Evolutionary conservation across 2,113 vertebrate genomes (phyloP).

Genomic region (Morone chrysops): DNA sequence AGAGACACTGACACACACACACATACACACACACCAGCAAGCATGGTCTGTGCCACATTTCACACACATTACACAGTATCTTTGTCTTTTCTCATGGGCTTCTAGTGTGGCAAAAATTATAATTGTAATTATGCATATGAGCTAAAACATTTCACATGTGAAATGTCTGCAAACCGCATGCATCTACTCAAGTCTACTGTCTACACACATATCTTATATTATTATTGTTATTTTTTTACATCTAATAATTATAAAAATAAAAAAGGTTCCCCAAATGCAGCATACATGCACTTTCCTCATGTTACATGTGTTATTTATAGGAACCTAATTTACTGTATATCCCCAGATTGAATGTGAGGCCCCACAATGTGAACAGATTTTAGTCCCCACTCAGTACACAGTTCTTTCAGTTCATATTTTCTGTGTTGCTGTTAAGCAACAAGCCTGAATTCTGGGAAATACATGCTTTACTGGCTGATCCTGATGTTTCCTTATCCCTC

Average conservation of each 20-base stretch:
- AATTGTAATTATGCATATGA: background rate
- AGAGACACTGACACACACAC: too few species aligned
- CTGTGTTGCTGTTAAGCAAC: background rate
- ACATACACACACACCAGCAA: background rate
- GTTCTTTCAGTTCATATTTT: background rate
- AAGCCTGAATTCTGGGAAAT: background rate
- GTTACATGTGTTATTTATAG: too few species aligned
- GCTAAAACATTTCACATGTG: background rate
- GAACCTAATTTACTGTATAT: too few species aligned
- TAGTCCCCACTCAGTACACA: too few species aligned
- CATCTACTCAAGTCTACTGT: background rate
- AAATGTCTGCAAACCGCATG: background rate
- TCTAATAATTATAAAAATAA: background rate
- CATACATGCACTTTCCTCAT: too few species aligned
- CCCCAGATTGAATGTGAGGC: too few species aligned
- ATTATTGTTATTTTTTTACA: background rate
- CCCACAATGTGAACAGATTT: too few species aligned
- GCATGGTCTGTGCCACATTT: slow-evolving; percentile 13
- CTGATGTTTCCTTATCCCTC: slow-evolving; percentile 12
- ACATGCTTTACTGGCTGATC: background rate
- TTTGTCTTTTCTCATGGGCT: background rate
- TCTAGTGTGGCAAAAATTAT: background rate
- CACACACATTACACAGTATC: slow-evolving; percentile 1
- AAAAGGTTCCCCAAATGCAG: too few species aligned
- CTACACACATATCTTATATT: too few species aligned